Base-by-base conservation (phyloP, 2,888 invertebrate genomes). In the Ectemnius continuus region DNA sequence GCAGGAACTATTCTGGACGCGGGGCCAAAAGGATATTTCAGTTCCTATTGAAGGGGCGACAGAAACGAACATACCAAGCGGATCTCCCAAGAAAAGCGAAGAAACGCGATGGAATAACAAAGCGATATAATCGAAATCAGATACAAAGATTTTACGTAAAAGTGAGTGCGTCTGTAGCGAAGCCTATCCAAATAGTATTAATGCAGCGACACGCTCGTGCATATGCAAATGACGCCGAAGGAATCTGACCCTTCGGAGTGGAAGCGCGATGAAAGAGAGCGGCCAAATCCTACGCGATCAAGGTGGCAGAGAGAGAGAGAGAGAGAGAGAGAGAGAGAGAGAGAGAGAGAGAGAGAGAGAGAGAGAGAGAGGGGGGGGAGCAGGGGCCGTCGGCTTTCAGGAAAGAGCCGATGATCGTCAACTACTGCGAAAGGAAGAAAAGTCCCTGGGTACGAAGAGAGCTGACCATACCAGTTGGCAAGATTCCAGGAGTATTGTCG, bases 391-490 rank as follows among this genome's bases (percentile, higher is more conserved):
- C 16, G 5, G 45, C 57, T 62, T 74, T 61, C 47, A 36, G 14
- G n/a, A 23, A 13, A 52, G 56, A 14, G 3, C 6, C 20, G 1
- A n/a, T 18, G 8, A 57, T 47, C 14, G 8, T 46, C 16, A 13
- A 56, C 4, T 46, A 48, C 45, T 36, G 26, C 61, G 36, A 62
- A 23, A 61, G 64, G 76, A 65, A 70, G 58, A 65, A 64, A 74
- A 75, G 47, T 47, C 57, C 16, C 20, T 47, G 47, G 47, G 68
- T 46, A 45, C 36, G 36, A 11, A 60, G 58, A 59, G 57, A 60
- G 57, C 70, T 70, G 73, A 67, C 61, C 69, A 77, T 73, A 73
- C 73, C 67, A 63, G 69, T 77, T 77, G 80, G 79, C 79, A 65
- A 16, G 52, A 56, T 47, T 77, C 80, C 80, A 70, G 46, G 28